phyloP scores from a whole-genome alignment of 1,140 invertebrate species.

The Colletes gigas region DNA sequence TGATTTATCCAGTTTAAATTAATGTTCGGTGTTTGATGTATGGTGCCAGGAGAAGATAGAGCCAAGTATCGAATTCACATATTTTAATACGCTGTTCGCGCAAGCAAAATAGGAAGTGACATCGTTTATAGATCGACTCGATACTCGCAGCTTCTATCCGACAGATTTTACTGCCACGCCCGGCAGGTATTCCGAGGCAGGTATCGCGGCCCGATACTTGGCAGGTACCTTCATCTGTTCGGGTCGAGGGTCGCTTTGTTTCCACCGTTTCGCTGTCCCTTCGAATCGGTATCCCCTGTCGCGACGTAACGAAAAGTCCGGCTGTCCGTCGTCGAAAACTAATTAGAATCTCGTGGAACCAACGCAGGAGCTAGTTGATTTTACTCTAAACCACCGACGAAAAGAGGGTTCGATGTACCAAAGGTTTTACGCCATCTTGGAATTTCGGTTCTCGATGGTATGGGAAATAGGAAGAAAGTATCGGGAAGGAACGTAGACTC shows the following conservation, averaged over 20 bases:
- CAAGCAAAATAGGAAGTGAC: conserved; percentile 1
- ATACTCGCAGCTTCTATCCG: conserved; percentile 20
- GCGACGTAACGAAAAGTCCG: conserved; percentile 11
- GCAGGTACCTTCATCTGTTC: conserved; percentile 39
- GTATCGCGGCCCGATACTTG: conserved; percentile 43
- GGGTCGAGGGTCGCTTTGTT: conserved; percentile 30
- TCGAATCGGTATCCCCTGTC: conserved; percentile 19
- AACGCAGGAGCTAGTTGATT: not conserved
- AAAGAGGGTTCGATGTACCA: no score
- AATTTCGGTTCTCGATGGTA: no score
- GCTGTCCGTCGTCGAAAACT: not conserved
- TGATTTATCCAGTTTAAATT: no score
- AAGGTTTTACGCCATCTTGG: no score
- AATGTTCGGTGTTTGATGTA: no score
- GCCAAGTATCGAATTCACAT: no score
- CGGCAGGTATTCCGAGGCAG: conserved; percentile 52
- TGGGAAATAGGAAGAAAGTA: no score
- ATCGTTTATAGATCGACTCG: conserved; percentile 1
- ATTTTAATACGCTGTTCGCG: not conserved
- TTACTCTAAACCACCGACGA: no score
- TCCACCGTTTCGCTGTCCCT: not conserved
- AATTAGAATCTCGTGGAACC: conserved; percentile 23
- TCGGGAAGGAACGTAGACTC: no score
- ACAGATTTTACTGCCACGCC: conserved; percentile 48
- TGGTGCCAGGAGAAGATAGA: no score